Base-by-base conservation (phyloP, 2,113 vertebrate genomes). In the Phrynosoma blainvillii region DNA sequence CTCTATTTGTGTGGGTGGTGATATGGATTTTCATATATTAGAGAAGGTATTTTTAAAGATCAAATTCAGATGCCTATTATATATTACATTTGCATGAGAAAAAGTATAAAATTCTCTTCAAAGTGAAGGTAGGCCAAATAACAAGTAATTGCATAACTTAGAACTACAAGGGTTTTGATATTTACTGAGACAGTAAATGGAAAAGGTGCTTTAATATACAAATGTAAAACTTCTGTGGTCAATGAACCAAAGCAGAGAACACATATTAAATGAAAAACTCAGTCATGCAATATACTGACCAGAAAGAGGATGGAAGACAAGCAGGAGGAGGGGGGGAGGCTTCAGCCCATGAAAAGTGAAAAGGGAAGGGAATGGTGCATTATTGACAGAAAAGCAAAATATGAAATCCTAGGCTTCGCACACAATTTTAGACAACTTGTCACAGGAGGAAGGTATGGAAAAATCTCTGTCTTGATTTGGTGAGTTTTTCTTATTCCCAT, bases 191-290 rank as follows among this genome's bases (percentile, higher is more conserved):
- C 52, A 89, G 2, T 76, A 92, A 90, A 27, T 54, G 76, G 5
- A 3, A 86, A 70, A 83, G 21, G 1, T 85, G 40, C 0, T 0
- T 91, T 92, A 87, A 66, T 5, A 1, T 73, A 23, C 16, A 77
- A 27, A 85, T 71, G 14, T 90, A 20, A 84, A 89, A 70, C 82
- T 36, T 52, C 30, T 76, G 30, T 70, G 20, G 3, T 65, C 62
- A 87, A 86, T 80, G 20, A 93, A 30, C 2, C n/a, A 86, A 91
- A 92, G 89, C 80, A 11, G 71, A 89, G 70, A 7, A 78, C 4
- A 85, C 3, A 16, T 32, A 71, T 66, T 87, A 88, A 86, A 81
- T n/a, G 82, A 1, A 30, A 89, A 85, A 89, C 84, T 54, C 1
- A 0, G 1, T 65, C n/a, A 1, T 23, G 25, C 47, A 79, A 86